phyloP scores from a whole-genome alignment of 2,888 invertebrate genomes.

The Leptura quadrifasciata region DNA sequence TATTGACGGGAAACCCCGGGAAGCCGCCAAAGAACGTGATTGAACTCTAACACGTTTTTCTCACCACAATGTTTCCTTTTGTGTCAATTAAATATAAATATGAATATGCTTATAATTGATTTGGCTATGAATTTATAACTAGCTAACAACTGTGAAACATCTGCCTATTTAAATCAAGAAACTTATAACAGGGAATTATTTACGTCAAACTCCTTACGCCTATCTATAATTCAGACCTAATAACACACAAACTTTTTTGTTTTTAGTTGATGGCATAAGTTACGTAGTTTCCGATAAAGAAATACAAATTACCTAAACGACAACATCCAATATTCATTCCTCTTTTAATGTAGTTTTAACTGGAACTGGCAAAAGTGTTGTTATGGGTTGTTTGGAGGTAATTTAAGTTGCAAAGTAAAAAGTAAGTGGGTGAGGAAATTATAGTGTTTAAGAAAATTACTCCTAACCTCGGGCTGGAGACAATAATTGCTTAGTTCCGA shows the following conservation, averaged over 20 bases:
- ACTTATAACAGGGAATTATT: not conserved
- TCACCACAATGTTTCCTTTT: too few relatives aligned
- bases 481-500: slow-evolving; percentile 20
- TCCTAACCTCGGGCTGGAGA: slow-evolving; percentile 10
- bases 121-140: too few relatives aligned
- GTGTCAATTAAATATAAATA: too few relatives aligned
- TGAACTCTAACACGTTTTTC: too few relatives aligned
- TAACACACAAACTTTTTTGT: slow-evolving; percentile 25
- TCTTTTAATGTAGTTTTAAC: not conserved
- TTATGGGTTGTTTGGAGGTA: slow-evolving; percentile 9
- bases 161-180: not conserved
- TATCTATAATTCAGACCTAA: slow-evolving; percentile 2
- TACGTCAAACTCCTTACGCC: not conserved
- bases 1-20: too few relatives aligned
- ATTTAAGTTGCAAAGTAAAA: slow-evolving; percentile 25
- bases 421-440: slow-evolving; percentile 42
- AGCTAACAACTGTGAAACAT: not conserved
- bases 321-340: not conserved
- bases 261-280: slow-evolving; percentile 13
- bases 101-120: too few relatives aligned
- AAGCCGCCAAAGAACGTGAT: too few relatives aligned
- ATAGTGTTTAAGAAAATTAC: slow-evolving; percentile 45
- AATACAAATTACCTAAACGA: slow-evolving; percentile 19
- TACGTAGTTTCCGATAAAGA: not conserved
- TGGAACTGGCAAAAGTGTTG: slow-evolving; percentile 23